These are phyloP conservation scores for Laticauda colubrina DNA, from an alignment of 2,113 vertebrate species.

Conservation along the genomic window DNA sequence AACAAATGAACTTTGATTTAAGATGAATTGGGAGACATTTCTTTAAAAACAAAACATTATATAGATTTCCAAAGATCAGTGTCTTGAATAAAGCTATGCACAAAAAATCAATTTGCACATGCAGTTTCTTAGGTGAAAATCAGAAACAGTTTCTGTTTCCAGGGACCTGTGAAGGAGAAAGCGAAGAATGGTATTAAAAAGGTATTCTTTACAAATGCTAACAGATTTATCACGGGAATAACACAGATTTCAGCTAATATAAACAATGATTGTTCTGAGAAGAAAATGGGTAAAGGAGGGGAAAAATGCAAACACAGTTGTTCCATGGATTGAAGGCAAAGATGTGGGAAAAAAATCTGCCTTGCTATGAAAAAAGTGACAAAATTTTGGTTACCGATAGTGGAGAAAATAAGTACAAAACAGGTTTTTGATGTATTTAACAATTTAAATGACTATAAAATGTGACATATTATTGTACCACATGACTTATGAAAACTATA, in stretches of 20 bases:
- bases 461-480: background rate
- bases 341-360: background rate
- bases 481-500: background rate
- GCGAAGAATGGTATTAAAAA: background rate
- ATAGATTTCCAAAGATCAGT: background rate
- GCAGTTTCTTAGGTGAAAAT: background rate
- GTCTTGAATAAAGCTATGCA: background rate
- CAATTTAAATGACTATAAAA: background rate
- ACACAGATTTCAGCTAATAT: background rate
- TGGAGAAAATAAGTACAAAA: background rate
- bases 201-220: background rate
- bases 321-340: background rate
- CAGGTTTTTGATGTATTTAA: background rate
- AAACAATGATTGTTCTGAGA: background rate
- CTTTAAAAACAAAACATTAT: background rate
- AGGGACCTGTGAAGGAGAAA: background rate
- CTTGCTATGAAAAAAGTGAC: background rate
- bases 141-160: background rate
- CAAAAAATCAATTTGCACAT: background rate
- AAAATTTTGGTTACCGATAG: background rate
- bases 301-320: background rate
- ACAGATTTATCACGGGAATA: background rate
- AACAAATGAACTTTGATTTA: background rate
- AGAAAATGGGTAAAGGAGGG: background rate
- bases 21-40: background rate